A percentile compares a stretch with the other conserved stretches of the same genome.
Evolutionary conservation across 2,113 vertebrate species (phyloP).

Genomic region (Phylloscopus whistleri): DNA sequence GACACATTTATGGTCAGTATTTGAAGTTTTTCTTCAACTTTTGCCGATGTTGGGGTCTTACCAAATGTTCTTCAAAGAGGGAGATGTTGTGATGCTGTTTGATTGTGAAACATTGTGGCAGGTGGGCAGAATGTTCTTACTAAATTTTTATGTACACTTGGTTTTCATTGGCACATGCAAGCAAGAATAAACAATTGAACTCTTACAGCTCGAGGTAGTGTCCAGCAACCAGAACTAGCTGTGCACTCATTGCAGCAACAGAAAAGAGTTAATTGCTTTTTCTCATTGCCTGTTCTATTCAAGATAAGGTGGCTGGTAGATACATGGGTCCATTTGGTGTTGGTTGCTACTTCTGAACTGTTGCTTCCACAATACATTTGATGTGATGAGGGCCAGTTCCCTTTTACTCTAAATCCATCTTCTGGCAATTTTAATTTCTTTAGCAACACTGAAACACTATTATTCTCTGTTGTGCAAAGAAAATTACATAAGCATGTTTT

Average conservation of each 20-base stretch:
- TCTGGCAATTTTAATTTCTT: not conserved
- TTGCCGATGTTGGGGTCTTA: not conserved
- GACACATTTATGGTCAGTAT: slow-evolving; percentile 6
- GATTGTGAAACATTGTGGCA: not conserved
- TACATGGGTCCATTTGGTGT: not conserved
- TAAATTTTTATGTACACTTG: not conserved
- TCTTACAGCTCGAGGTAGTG: not conserved
- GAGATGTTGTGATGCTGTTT: not conserved
- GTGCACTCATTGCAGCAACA: not conserved
- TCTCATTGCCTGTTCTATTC: not conserved
- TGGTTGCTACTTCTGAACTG: not conserved
- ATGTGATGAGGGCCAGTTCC: not conserved
- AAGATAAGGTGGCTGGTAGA: slow-evolving; percentile 28
- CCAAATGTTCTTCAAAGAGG: not conserved
- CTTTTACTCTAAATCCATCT: not conserved
- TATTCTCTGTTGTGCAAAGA: not conserved
- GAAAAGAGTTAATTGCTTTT: not conserved
- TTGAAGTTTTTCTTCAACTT: slow-evolving; percentile 56
- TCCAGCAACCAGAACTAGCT: not conserved
- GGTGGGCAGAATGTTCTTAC: not conserved
- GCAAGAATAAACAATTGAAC: not conserved
- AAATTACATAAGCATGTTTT: not conserved
- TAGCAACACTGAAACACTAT: not conserved
- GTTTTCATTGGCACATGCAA: not conserved
- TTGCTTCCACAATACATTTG: not conserved